phyloP scores from a whole-genome alignment of 2,797 vertebrate species.

The Simalia tracyae region DNA sequence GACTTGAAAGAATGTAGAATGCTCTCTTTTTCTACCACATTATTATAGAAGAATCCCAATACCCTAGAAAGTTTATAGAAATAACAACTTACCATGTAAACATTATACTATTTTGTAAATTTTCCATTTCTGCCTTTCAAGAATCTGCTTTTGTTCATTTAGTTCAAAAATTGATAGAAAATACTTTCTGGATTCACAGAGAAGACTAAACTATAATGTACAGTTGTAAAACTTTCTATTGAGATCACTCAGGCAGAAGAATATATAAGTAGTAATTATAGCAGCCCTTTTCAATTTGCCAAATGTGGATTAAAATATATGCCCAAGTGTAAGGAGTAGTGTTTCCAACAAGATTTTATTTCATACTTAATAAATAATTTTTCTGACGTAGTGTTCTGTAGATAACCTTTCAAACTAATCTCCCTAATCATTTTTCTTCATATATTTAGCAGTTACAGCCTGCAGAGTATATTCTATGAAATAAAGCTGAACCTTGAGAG shows the following conservation, averaged over 20 bases:
- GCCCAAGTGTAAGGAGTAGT: constrained; percentile 17
- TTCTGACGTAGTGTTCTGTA: background rate
- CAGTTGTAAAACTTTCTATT: constrained; percentile 7
- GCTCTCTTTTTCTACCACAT: background rate
- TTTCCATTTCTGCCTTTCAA: constrained; percentile 9
- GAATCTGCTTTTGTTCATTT: background rate
- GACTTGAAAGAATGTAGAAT: background rate
- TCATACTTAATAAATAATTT: background rate
- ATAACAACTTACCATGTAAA: constrained; percentile 6
- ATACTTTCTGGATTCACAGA: constrained; percentile 10
- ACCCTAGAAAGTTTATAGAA: background rate
- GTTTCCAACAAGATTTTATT: constrained; percentile 10
- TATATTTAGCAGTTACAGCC: background rate
- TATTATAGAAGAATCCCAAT: background rate
- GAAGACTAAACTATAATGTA: constrained; percentile 20
- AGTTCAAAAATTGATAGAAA: background rate
- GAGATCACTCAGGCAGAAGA: constrained; percentile 28
- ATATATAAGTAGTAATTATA: constrained; percentile 17
- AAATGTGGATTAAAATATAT: accelerated
- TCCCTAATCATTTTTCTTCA: background rate
- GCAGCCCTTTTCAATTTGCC: constrained; percentile 18
- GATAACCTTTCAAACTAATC: background rate
- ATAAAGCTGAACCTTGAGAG: background rate
- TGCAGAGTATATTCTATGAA: background rate
- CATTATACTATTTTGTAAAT: background rate